Base-by-base conservation (phyloP, 2,888 invertebrate species). In the Diachrysia chrysitis region DNA sequence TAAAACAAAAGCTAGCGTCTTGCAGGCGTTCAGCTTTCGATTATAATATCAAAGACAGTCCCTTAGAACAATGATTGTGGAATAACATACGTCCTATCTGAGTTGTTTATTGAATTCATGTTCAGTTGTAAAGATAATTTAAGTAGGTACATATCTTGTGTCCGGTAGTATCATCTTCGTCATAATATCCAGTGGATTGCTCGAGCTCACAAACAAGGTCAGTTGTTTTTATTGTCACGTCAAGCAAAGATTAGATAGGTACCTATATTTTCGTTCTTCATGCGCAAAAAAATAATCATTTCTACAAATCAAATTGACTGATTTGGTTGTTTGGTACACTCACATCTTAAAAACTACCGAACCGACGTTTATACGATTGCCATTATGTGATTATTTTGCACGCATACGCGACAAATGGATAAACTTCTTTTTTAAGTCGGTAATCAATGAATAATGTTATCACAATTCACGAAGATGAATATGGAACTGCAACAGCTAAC, bases 381-480 rank as follows among this genome's bases (percentile, higher is more conserved):
- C 25, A n/a, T n/a, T n/a, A n/a, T n/a, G n/a, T n/a, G n/a, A n/a
- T n/a, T n/a, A n/a, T n/a, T n/a, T n/a, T n/a, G n/a, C n/a, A n/a
- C 25, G 5, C 25, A 25, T 25, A 25, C 2, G 25, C 5, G 25
- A 3, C 25, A 3, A 25, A 25, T 25, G 2, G 25, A 3, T 5
- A 25, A 25, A 2, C 25, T 25, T 5, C 5, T 25, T 5, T 25
- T 32, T 32, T 32, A 10, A 32, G 32, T 32, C 32, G 10, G 10
- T 10, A 32, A 10, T 2, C 32, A 32, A 32, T 32, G 7, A 37
- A 2, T 3, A 37, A 16, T 2, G 5, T 3, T 16, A 5, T 14
- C 5, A 21, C 71, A 46, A 61, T 63, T 72, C 63, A 67, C 63
- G 73, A 73, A 67, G 61, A 55, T 14, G 35, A 23, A 37, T 55